Conservation (phyloP, 2,797 vertebrate genomes). For the Epinephelus awoara region DNA sequence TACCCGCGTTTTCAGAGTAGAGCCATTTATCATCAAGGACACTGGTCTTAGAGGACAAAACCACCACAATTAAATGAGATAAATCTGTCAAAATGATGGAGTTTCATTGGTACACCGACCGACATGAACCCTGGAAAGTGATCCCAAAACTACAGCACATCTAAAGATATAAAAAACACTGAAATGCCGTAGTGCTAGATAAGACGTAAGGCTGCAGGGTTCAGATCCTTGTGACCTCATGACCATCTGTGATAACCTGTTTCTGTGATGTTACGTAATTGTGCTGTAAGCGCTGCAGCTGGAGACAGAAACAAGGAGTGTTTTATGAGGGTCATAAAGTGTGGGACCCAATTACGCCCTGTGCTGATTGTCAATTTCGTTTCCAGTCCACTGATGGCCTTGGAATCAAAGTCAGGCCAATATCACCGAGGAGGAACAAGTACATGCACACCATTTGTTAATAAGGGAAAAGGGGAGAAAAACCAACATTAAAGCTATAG, state of each 20-base stretch:
- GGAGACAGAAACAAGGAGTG: constrained; percentile 54
- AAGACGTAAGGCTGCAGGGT: background rate
- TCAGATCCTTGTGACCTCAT: constrained; percentile 15
- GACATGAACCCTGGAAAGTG: constrained; percentile 15
- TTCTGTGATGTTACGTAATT: constrained; percentile 59
- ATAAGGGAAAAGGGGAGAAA: background rate
- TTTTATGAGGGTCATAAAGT: constrained; percentile 82
- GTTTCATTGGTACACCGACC: constrained; percentile 6
- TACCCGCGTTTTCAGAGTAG: background rate
- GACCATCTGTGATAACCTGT: constrained; percentile 38
- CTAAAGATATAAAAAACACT: constrained; percentile 3
- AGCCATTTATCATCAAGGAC: constrained; percentile 43
- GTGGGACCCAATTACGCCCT: constrained; percentile 68
- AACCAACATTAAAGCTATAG: too few species aligned
- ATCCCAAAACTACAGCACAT: background rate
- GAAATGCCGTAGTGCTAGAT: background rate
- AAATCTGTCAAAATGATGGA: constrained; percentile 51
- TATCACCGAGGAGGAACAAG: constrained; percentile 55
- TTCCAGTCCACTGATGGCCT: constrained; percentile 62
- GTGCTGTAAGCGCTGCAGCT: constrained; percentile 42
- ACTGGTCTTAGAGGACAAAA: constrained; percentile 50
- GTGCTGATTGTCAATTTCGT: constrained; percentile 75
- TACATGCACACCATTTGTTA: constrained; percentile 37
- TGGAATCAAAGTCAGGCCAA: constrained; percentile 72
- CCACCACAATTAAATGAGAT: constrained; percentile 42